Evolutionary conservation across 2,888 invertebrate genomes (phyloP).

Genomic region (Brenthis hecate): DNA sequence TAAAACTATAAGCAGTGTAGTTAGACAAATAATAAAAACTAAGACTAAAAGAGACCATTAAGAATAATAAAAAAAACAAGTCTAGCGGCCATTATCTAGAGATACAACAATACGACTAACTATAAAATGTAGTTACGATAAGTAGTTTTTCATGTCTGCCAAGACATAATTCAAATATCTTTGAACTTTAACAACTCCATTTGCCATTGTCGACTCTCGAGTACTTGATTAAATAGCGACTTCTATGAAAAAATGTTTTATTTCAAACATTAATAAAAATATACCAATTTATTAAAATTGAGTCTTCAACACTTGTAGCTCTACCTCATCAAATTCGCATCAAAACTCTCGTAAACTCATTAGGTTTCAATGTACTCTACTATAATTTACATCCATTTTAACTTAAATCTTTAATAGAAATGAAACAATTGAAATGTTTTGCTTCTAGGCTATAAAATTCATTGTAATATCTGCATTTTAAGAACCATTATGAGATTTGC

Average conservation of each 20-base stretch:
- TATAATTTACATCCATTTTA: conserved; percentile 3
- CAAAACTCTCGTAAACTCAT: conserved; percentile 53
- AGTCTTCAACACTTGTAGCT: conserved; percentile 45
- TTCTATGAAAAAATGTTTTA: not conserved
- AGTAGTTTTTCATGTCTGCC: conserved; percentile 79
- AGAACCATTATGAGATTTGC: too few species aligned
- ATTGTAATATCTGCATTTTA: too few species aligned
- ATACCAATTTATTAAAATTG: conserved; percentile 43
- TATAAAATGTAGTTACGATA: conserved; percentile 75
- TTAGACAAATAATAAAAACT: conserved; percentile 5
- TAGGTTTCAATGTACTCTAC: conserved; percentile 46
- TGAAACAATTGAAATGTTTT: not conserved
- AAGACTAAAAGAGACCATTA: conserved; percentile 6
- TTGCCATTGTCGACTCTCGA: conserved; percentile 16
- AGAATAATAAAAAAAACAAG: conserved; percentile 31
- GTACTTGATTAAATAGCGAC: not conserved
- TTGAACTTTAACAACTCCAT: conserved; percentile 44
- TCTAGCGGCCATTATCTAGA: conserved; percentile 39
- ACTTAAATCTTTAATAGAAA: not conserved
- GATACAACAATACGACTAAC: conserved; percentile 48
- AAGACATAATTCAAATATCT: conserved; percentile 52
- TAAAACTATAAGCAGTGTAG: not conserved
- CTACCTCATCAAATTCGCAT: conserved; percentile 73
- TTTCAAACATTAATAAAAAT: conserved; percentile 1
- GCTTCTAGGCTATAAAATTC: too few species aligned